Evolutionary conservation across 2,888 invertebrate genomes (phyloP).

Genomic region (Chalcis sispes): DNA sequence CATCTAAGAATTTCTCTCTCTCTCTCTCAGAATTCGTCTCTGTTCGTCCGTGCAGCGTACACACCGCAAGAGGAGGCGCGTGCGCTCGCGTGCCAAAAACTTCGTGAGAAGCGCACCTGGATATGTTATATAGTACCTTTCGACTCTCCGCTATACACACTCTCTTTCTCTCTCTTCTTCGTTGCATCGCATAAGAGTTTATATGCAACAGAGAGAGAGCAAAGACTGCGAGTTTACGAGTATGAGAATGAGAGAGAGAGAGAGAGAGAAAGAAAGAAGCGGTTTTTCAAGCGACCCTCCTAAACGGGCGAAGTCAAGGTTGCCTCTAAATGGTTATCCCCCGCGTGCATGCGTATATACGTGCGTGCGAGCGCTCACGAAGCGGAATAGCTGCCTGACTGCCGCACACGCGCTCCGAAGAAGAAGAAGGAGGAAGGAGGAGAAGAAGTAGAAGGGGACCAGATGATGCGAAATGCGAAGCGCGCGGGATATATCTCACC

Average conservation of each 20-base stretch:
- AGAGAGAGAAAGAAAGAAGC: constrained; percentile 55
- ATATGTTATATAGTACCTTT: too few relatives aligned
- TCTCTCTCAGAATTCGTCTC: too few relatives aligned
- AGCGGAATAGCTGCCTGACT: constrained; percentile 9
- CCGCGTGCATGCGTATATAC: constrained; percentile 16
- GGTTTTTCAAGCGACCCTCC: constrained; percentile 66
- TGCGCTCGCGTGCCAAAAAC: constrained; percentile 67
- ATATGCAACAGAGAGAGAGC: neutral
- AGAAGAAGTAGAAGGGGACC: constrained; percentile 7
- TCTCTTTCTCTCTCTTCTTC: constrained; percentile 39
- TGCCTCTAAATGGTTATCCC: constrained; percentile 70
- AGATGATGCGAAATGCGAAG: constrained; percentile 25
- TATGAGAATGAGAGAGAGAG: neutral
- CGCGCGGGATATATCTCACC: neutral
- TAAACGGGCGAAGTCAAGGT: constrained; percentile 71
- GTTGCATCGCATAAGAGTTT: constrained; percentile 9
- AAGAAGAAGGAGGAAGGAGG: constrained; percentile 16
- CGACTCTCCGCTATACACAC: constrained; percentile 52
- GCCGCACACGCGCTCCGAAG: constrained; percentile 3
- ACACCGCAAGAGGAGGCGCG: constrained; percentile 39
- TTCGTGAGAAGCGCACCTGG: constrained; percentile 30
- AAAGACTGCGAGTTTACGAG: too few relatives aligned
- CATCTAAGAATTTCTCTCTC: constrained; percentile 69
- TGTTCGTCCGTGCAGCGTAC: too few relatives aligned
- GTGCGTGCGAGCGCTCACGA: neutral